These are phyloP conservation scores for Triplophysa dalaica DNA, from an alignment of 2,113 vertebrate species.

Conservation along the genomic window DNA sequence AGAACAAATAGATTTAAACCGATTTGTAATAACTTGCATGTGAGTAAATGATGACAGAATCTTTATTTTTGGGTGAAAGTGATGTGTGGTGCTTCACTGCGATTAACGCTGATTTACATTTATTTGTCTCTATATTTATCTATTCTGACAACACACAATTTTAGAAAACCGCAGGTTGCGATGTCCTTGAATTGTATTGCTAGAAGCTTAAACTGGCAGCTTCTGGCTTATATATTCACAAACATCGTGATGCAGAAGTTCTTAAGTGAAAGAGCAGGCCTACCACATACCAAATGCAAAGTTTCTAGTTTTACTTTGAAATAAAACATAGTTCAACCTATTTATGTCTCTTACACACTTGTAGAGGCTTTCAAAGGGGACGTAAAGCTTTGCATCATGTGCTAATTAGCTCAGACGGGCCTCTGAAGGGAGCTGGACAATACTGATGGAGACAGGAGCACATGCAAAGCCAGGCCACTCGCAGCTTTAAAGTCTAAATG, in stretches of 20 bases:
- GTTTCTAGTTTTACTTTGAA: not conserved
- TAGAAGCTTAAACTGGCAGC: not conserved
- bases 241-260: no score
- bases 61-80: no score
- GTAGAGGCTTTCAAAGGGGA: constrained; percentile 23
- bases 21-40: no score
- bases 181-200: not conserved
- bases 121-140: not conserved
- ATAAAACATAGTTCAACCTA: constrained; percentile 3
- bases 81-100: no score
- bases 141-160: not conserved
- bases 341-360: constrained; percentile 16
- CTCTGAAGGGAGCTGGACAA: constrained; percentile 4
- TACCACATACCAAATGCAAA: not conserved
- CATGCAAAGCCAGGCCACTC: not conserved
- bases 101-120: no score
- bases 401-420: constrained; percentile 55
- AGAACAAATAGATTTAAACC: no score
- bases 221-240: no score
- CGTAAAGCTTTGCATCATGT: constrained; percentile 38
- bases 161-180: not conserved
- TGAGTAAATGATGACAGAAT: no score
- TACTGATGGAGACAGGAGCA: constrained; percentile 13
- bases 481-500: not conserved
- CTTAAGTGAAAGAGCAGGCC: not conserved